phyloP scores from a whole-genome alignment of 1,140 invertebrate species.

The Drosophila lini region DNA sequence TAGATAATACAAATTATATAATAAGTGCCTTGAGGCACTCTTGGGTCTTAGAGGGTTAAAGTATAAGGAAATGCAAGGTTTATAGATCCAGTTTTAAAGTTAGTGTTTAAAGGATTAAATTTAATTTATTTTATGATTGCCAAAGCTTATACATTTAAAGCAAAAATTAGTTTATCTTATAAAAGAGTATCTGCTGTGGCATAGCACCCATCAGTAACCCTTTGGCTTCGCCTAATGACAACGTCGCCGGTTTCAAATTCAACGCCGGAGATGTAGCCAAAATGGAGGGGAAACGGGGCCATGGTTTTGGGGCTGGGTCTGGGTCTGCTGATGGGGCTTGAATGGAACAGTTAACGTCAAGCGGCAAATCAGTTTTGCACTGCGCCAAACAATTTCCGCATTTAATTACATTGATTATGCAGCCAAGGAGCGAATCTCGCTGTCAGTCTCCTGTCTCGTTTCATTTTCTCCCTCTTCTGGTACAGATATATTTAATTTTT shows the following conservation, averaged over 20 bases:
- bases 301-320: conserved; percentile 11
- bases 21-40: no score
- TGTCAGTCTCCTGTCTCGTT: conserved; percentile 7
- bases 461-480: neutral
- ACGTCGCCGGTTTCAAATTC: conserved; percentile 42
- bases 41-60: no score
- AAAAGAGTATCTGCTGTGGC: conserved; percentile 1
- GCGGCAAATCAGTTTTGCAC: conserved; percentile 60
- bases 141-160: fast-evolving
- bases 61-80: no score
- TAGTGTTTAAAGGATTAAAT: fast-evolving
- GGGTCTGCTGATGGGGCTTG: conserved; percentile 30
- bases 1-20: no score
- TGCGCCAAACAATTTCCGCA: conserved; percentile 68
- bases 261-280: conserved; percentile 14
- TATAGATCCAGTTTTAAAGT: neutral
- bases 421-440: conserved; percentile 22
- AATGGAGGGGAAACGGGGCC: conserved; percentile 1
- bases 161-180: neutral
- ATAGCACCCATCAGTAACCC: neutral
- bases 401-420: conserved; percentile 76
- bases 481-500: neutral
- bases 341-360: conserved; percentile 54
- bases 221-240: conserved; percentile 36
- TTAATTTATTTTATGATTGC: neutral